phyloP scores from a whole-genome alignment of 1,140 invertebrate genomes.

The Aporrectodea caliginosa region DNA sequence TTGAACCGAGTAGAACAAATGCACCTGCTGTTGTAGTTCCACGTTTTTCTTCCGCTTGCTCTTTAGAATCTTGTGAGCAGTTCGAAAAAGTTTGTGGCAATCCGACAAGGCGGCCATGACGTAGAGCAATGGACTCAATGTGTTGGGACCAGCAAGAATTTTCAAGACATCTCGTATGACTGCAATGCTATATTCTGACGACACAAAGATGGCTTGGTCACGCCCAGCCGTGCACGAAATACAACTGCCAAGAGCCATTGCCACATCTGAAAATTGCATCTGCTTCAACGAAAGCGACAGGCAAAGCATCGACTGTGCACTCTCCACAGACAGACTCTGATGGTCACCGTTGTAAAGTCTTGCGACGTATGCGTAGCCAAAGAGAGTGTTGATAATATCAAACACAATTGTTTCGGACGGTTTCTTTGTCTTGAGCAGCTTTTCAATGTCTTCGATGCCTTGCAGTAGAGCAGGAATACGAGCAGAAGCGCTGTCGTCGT shows the following conservation, averaged over 20 bases:
- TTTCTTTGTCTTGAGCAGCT: background rate
- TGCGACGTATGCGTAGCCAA: slow-evolving; percentile 18
- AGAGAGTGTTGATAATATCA: slow-evolving; percentile 25
- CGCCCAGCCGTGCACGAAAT: background rate
- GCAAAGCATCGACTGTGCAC: background rate
- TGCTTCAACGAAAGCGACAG: background rate
- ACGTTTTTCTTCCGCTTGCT: background rate
- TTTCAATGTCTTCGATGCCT: background rate
- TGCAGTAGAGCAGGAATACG: background rate
- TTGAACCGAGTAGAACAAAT: background rate
- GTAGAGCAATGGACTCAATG: slow-evolving; percentile 8
- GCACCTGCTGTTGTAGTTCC: background rate
- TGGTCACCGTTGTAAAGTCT: slow-evolving; percentile 28
- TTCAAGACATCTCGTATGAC: slow-evolving; percentile 20
- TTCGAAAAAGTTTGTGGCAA: background rate
- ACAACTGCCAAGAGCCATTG: slow-evolving; percentile 11
- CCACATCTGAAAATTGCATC: slow-evolving; percentile 9
- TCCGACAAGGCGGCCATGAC: background rate
- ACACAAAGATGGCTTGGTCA: slow-evolving; percentile 7
- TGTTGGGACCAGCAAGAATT: slow-evolving; percentile 5
- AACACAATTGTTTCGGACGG: slow-evolving; percentile 11
- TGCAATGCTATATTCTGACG: slow-evolving; percentile 11
- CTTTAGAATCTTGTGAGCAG: background rate
- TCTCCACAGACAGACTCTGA: slow-evolving; percentile 2
- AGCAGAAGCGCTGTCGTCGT: background rate